Conservation (phyloP, 2,888 invertebrate species). For the Lasioglossum leucozonium region DNA sequence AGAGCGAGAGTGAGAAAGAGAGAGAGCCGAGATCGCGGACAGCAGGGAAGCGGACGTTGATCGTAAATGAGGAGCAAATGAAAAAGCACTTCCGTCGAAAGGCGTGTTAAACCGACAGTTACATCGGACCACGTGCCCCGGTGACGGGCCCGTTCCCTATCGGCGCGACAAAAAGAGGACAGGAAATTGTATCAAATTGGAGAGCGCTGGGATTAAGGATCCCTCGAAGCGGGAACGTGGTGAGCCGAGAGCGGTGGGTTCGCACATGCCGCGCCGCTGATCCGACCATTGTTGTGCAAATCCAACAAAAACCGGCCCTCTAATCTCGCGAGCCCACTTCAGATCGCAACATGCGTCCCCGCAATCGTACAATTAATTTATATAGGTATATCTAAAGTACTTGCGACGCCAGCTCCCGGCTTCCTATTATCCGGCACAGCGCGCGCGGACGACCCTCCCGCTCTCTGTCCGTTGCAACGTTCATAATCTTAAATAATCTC, state of each 20-base stretch:
- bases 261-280: conserved; percentile 81
- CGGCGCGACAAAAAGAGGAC: conserved; percentile 70
- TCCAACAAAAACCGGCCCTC: conserved; percentile 83
- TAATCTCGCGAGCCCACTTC: conserved; percentile 82
- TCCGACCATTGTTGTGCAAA: conserved; percentile 84
- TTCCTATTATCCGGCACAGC: conserved; percentile 27
- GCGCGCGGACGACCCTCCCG: conserved; percentile 36
- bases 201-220: conserved; percentile 81
- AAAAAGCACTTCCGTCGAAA: conserved; percentile 66
- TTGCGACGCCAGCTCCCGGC: conserved; percentile 42
- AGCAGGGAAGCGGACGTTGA: conserved; percentile 44
- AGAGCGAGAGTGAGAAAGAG: background rate
- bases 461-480: conserved; percentile 52
- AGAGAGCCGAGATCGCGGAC: background rate
- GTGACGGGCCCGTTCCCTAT: conserved; percentile 59
- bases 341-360: conserved; percentile 76
- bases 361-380: conserved; percentile 82
- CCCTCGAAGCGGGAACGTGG: conserved; percentile 74
- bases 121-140: conserved; percentile 62
- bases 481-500: conserved; percentile 71
- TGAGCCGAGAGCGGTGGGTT: conserved; percentile 73
- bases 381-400: conserved; percentile 80
- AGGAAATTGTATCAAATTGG: conserved; percentile 82
- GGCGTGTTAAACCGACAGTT: conserved; percentile 63
- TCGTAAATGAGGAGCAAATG: conserved; percentile 53